Percentiles rank a stretch among this genome's conserved stretches.
Conservation (phyloP, 2,797 vertebrate genomes). For the Hephaestus fuliginosus region DNA sequence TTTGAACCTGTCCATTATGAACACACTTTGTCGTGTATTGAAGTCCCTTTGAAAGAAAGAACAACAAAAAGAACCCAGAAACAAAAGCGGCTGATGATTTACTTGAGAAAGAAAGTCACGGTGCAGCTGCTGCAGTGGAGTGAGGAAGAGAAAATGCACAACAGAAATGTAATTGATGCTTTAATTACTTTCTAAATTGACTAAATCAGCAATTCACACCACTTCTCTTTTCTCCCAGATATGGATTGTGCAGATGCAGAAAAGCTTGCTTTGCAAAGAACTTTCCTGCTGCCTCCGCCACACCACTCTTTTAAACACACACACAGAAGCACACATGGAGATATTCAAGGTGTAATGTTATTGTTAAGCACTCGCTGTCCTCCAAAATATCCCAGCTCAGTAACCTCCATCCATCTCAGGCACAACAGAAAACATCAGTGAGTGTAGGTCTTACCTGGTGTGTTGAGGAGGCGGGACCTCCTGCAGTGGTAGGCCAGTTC, state of each 20-base stretch:
- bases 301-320: neutral
- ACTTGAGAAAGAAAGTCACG: neutral
- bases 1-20: neutral
- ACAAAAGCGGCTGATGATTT: constrained; percentile 16
- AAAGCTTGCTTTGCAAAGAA: constrained; percentile 29
- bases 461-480: constrained; percentile 93
- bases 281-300: neutral
- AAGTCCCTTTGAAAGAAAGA: neutral
- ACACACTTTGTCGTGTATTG: neutral
- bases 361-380: neutral
- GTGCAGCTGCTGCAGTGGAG: neutral
- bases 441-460: constrained; percentile 85
- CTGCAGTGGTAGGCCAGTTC: constrained; percentile 92
- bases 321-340: neutral
- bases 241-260: constrained; percentile 38
- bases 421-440: neutral
- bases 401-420: neutral
- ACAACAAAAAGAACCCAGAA: neutral
- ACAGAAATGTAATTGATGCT: constrained; percentile 44
- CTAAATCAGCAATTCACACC: constrained; percentile 42
- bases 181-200: constrained; percentile 52
- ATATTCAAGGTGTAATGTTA: neutral
- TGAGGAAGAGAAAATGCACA: neutral
- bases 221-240: constrained; percentile 23
- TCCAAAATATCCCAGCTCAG: neutral